phyloP scores from a whole-genome alignment of 2,797 vertebrate species.

The Platalea minor region DNA sequence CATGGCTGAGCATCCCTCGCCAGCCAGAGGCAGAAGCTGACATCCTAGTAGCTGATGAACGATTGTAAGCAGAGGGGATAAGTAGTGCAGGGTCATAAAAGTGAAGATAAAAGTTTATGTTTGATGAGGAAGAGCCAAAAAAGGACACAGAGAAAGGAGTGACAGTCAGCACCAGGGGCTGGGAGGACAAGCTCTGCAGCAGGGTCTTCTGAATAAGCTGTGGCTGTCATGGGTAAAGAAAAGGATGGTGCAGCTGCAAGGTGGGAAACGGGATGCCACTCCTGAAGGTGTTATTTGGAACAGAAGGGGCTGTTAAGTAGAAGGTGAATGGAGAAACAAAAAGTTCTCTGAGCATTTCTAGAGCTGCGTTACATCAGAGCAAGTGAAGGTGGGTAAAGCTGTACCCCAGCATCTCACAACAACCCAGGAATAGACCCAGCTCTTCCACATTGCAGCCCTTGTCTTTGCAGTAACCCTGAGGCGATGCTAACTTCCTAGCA shows the following conservation, averaged over 20 bases:
- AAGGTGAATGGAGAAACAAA: not conserved
- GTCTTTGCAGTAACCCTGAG: not conserved
- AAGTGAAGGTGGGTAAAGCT: not conserved
- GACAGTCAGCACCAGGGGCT: not conserved
- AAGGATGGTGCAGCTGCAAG: not conserved
- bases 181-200: not conserved
- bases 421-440: not conserved
- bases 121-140: not conserved
- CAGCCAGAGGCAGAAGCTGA: fast-evolving
- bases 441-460: not conserved
- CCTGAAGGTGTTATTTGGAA: not conserved
- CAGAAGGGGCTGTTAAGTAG: not conserved
- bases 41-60: not conserved
- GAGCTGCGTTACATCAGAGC: not conserved
- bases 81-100: not conserved
- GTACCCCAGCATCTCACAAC: not conserved
- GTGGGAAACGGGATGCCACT: not conserved
- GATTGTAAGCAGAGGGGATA: not conserved
- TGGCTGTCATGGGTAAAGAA: fast-evolving
- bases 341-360: not conserved
- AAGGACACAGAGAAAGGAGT: fast-evolving
- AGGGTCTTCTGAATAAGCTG: not conserved
- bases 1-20: not conserved
- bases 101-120: not conserved
- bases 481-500: not conserved